Evolutionary conservation across 35 echinoderm and acorn worm species (phyloP), one percentile per base, ranked within the genome.

Genomic region (Apostichopus californicus): DNA sequence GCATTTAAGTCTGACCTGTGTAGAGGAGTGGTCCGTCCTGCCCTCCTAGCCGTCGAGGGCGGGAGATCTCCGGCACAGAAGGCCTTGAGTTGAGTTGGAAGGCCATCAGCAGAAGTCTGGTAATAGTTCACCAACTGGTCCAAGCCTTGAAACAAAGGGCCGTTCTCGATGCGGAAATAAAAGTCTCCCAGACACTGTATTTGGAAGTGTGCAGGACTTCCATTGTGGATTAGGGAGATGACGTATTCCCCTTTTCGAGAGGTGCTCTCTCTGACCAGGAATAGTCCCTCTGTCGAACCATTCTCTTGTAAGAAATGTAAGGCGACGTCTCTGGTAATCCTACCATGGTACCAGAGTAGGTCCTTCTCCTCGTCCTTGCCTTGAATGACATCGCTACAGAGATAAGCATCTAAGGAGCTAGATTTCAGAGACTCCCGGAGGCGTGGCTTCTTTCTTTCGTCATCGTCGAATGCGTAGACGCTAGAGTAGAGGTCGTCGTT

Each of bases 101-200:
- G 79, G 9, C 93, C 93, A 77, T 91, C 87, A 9, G 93, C 88
- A 55, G 87, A 77, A 17, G 52, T 34, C 15, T 77, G 88, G 53
- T 94, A 94, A 78, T 94, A 89, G 17, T 64, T 81, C 7, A 94
- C 54, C 18, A 94, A 73, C 17, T 94, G 88, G n/a, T 91, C 93
- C 34, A 94, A 52, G 24, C 93, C 93, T 77, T 90, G 78, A 90
- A 94, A 94, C 6, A 90, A 9, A 56, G 87, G 86, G 3, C 89
- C 90, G 5, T 89, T 96, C 28, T 99, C 97, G 24, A 99, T 96
- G 56, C 94, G 91, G 66, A 93, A 96, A 57, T 96, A 96, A 75
- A 96, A 94, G 79, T 98, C 95, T 4, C 95, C 95, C 56, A 96
- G 79, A 79, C 95, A 96, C 83, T 99, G 97, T 11, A 99, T 94